A percentile compares a stretch with the other conserved stretches of the same genome.
Evolutionary conservation across 2,797 vertebrate genomes (phyloP).

Genomic region (Brachymystax lenok): DNA sequence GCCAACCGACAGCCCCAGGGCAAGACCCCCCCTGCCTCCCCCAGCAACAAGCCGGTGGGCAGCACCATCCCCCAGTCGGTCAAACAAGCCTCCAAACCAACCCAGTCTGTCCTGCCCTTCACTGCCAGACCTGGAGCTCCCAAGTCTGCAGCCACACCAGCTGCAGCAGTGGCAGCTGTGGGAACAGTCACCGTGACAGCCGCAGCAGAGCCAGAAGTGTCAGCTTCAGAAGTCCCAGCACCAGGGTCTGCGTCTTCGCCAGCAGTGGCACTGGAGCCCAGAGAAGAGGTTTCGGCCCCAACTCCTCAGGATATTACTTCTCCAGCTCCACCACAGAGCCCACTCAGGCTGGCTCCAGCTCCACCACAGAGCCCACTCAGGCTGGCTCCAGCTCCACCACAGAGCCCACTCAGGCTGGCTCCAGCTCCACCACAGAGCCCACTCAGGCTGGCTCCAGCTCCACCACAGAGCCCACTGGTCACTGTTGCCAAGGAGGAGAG

Average conservation of each 20-base stretch:
- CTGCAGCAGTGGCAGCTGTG: background rate
- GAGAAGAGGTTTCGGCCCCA: conserved; percentile 24
- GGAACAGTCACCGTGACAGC: conserved; percentile 11
- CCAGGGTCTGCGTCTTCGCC: background rate
- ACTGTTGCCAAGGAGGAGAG: conserved; percentile 11
- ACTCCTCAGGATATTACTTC: background rate
- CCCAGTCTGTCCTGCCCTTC: conserved; percentile 64
- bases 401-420: too few species aligned
- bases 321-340: conserved; percentile 14
- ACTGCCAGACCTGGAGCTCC: conserved; percentile 20
- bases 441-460: conserved; percentile 9
- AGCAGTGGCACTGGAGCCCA: conserved; percentile 23
- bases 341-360: conserved; percentile 7
- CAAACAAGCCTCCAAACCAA: conserved; percentile 63
- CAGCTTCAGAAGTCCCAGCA: conserved; percentile 1
- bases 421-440: conserved; percentile 18
- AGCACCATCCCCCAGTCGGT: conserved; percentile 27
- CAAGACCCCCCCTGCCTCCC: conserved; percentile 50
- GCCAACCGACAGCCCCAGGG: conserved; percentile 34
- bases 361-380: background rate
- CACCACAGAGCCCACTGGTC: background rate
- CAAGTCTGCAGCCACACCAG: conserved; percentile 1
- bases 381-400: background rate
- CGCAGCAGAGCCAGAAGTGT: conserved; percentile 8
- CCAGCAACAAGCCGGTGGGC: conserved; percentile 46